Percentiles rank a stretch among this genome's conserved stretches.
These are phyloP conservation scores for Chaetodon auriga DNA, from an alignment of 2,113 vertebrate genomes.

Conservation along the genomic window DNA sequence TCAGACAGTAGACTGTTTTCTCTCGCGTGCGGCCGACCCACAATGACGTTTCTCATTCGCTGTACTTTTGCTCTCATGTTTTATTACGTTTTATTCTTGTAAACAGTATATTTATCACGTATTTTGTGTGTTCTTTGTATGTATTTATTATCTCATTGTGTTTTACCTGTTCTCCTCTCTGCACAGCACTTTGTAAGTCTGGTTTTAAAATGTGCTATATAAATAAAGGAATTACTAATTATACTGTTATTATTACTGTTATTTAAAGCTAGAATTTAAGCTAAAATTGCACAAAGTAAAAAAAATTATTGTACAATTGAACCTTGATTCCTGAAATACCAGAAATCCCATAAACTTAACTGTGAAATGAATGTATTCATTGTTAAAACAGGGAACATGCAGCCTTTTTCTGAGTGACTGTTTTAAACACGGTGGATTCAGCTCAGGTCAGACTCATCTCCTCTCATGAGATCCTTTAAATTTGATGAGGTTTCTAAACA, in stretches of 20 bases:
- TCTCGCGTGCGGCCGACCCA: not conserved
- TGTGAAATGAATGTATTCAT: not conserved
- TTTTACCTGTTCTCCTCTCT: conserved; percentile 22
- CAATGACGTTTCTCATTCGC: not conserved
- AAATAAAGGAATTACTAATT: conserved; percentile 45
- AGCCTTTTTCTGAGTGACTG: too few relatives aligned
- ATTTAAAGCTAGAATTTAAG: conserved; percentile 8
- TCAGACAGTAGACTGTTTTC: too few relatives aligned
- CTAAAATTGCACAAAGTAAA: too few relatives aligned
- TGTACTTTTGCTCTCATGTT: conserved; percentile 15
- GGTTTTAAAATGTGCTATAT: conserved; percentile 44
- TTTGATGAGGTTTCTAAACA: not conserved
- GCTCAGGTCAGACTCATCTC: too few relatives aligned
- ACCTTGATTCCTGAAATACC: not conserved
- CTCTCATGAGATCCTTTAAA: not conserved
- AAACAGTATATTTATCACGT: conserved; percentile 14
- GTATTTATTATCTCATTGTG: conserved; percentile 33
- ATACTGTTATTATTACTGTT: not conserved
- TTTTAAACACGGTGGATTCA: too few relatives aligned
- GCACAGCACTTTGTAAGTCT: conserved; percentile 51
- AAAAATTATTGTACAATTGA: not conserved
- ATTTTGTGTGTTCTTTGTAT: conserved; percentile 25
- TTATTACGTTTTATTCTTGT: conserved; percentile 17
- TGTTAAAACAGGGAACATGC: too few relatives aligned
- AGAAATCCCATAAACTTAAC: not conserved